Evolutionary conservation across 2,113 vertebrate genomes (phyloP).

Genomic region (Excalfactoria chinensis): DNA sequence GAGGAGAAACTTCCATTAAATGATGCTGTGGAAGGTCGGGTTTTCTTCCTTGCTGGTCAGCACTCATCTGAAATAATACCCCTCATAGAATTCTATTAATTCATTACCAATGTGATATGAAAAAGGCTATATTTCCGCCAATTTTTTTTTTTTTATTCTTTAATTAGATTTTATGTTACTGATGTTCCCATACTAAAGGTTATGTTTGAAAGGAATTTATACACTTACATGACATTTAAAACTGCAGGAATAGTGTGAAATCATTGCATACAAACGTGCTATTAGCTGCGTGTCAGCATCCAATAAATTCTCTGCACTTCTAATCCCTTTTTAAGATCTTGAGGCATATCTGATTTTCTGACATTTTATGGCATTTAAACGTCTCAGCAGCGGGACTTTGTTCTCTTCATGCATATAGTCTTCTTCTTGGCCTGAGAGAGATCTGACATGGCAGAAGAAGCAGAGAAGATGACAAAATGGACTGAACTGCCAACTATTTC

Average conservation of each 20-base stretch:
- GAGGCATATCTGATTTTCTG: conserved; percentile 16
- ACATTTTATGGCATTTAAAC: conserved; percentile 57
- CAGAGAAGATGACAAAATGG: not conserved
- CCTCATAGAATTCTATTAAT: not conserved
- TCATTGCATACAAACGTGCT: not conserved
- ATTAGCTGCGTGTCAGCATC: conserved; percentile 16
- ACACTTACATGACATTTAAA: conserved; percentile 46
- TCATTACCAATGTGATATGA: conserved; percentile 21
- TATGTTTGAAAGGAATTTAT: conserved; percentile 46
- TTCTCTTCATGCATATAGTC: not conserved
- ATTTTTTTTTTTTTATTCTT: conserved; percentile 28
- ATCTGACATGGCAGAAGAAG: not conserved
- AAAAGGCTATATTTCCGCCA: conserved; percentile 37
- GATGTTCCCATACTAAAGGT: conserved; percentile 56
- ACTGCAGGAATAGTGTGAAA: not conserved
- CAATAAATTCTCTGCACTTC: not conserved
- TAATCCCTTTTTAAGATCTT: conserved; percentile 36
- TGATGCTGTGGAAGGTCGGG: accelerated
- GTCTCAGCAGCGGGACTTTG: not conserved
- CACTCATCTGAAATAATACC: not conserved
- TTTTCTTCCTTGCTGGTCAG: not conserved
- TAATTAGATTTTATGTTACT: conserved; percentile 60
- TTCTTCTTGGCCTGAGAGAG: not conserved
- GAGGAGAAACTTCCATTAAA: not conserved
- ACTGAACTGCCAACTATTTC: conserved; percentile 20